These are phyloP conservation scores for Hypocryptadius cinnamomeus DNA, from an alignment of 2,113 vertebrate genomes.

Conservation along the genomic window DNA sequence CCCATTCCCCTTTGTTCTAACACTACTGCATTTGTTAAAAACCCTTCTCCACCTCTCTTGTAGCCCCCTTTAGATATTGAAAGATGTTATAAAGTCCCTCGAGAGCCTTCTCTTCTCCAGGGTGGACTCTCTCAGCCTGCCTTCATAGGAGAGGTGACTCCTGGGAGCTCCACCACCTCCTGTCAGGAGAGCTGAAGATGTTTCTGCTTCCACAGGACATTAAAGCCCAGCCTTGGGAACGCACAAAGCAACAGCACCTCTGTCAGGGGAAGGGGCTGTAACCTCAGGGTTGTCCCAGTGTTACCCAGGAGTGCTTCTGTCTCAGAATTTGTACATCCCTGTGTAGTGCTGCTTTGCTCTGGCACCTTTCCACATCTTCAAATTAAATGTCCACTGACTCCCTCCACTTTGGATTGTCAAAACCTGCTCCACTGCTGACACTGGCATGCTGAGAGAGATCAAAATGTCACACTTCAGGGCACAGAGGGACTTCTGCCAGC, in stretches of 20 bases:
- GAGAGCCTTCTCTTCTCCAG: neutral
- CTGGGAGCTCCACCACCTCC: neutral
- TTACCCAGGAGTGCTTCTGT: neutral
- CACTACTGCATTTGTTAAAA: neutral
- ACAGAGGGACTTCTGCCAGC: neutral
- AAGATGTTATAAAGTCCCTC: neutral
- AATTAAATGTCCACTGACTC: neutral
- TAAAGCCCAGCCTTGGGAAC: neutral
- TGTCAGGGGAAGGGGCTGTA: neutral
- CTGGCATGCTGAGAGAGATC: neutral
- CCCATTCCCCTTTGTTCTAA: neutral
- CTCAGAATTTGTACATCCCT: neutral
- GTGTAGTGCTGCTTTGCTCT: fast-evolving
- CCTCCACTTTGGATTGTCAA: neutral
- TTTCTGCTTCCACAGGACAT: neutral
- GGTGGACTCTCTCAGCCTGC: neutral
- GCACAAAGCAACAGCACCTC: neutral
- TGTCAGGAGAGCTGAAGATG: neutral
- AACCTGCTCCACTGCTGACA: neutral
- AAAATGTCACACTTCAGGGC: neutral
- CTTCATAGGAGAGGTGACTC: neutral
- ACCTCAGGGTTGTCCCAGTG: neutral
- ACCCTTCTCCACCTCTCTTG: neutral
- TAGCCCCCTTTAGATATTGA: neutral
- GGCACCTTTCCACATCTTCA: neutral